Evolutionary conservation across 2,113 vertebrate genomes (phyloP), one percentile per base, ranked within the genome.

Genomic region (Emydura subglobosa): DNA sequence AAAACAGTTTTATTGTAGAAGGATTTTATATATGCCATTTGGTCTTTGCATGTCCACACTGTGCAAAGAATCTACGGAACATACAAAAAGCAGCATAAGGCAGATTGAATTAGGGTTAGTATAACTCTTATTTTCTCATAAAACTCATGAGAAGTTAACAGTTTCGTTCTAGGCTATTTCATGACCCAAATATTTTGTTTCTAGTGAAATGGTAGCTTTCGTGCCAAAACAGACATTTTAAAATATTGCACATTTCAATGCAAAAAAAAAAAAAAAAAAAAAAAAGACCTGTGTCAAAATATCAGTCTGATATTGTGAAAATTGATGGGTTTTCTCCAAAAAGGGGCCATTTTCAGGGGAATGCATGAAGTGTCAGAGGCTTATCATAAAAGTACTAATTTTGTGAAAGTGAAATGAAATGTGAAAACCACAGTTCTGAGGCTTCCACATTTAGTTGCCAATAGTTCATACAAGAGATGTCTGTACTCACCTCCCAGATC

Each of bases 261-360:
- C 57, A 59, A 80, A 74, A 9, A 44, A 47, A 7, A 47, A 4
- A 24, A 7, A 47, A 47, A 47, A 39, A 39, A 39, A 39, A 39
- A 39, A 39, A 39, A 39, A 39, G 39, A 39, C 39, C 39, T 12
- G 27, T 17, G 55, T 7, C 59, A 11, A 3, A 29, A 0, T 0
- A 3, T 72, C 92, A 90, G 59, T 49, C 85, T 19, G 0, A 76
- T 39, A 85, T 89, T 59, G 2, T 27, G 11, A 53, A 72, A 92
- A 90, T 42, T 59, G 17, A 4, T 83, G 2, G 21, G 2, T 55
- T 89, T 94, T 54, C 79, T 21, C 34, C 80, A 55, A 87, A 87
- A 13, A n/a, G 0, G 4, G 53, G 17, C 24, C 57, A 29, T 59
- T 59, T 59, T 19, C 34, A 44, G 80, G 13, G 0, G 0, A 13